These are phyloP conservation scores for Thymallus thymallus DNA, from an alignment of 2,113 vertebrate species.

Conservation along the genomic window DNA sequence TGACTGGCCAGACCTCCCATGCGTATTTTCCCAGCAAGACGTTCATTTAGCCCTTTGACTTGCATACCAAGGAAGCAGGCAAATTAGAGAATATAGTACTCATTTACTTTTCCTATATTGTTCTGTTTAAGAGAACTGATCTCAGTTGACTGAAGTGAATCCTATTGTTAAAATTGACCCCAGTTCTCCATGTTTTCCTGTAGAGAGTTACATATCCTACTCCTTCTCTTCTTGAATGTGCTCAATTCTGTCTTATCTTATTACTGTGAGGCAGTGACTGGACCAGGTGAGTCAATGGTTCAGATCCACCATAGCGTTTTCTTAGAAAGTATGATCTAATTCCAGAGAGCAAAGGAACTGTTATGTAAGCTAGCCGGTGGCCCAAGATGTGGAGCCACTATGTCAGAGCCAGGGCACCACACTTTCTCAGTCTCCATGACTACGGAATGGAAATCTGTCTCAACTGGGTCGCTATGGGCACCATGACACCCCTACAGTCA, in stretches of 20 bases:
- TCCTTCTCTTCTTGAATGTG: neutral
- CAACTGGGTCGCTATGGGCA: constrained; percentile 48
- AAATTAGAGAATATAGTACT: neutral
- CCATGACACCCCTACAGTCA: constrained; percentile 26
- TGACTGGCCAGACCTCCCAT: neutral
- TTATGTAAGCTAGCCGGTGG: no score
- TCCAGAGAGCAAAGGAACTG: no score
- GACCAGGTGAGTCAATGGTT: neutral
- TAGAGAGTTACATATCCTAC: neutral
- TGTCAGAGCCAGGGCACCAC: constrained; percentile 6
- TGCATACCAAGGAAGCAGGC: neutral
- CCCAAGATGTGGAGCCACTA: constrained; percentile 9
- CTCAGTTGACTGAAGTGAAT: neutral
- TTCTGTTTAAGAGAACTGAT: neutral
- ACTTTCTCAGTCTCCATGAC: constrained; percentile 24
- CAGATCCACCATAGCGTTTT: neutral
- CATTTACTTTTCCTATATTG: neutral
- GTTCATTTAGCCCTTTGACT: neutral
- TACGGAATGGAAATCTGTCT: constrained; percentile 27
- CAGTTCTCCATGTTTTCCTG: neutral
- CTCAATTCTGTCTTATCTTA: neutral
- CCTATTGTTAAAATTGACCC: neutral
- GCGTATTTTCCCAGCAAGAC: neutral
- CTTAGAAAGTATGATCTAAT: neutral
- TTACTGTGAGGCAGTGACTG: constrained; percentile 14